These are phyloP conservation scores for Macrobrachium nipponense DNA, from an alignment of 1,140 invertebrate species.

Conservation along the genomic window DNA sequence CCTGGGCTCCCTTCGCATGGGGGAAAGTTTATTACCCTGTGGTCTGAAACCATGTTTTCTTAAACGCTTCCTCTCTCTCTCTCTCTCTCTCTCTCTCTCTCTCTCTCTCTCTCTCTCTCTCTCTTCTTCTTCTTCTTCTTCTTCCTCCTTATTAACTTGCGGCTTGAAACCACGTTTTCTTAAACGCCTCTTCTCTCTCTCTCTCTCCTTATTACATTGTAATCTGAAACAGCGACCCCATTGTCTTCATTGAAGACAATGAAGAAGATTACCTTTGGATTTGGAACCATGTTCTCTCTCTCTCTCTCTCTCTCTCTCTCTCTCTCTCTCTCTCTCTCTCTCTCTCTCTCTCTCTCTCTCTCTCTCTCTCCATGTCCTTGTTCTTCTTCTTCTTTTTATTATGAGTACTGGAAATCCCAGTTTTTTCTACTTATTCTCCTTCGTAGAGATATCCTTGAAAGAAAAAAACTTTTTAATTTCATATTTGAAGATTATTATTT, in stretches of 20 bases:
- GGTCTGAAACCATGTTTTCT: too few species aligned
- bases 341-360: slow-evolving; percentile 33
- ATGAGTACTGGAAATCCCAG: neutral
- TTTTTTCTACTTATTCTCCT: neutral
- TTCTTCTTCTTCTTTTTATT: neutral
- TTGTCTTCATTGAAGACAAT: too few species aligned
- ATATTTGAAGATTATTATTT: too few species aligned
- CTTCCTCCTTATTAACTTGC: neutral
- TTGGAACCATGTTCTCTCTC: neutral
- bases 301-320: slow-evolving; percentile 13
- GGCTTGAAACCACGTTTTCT: neutral
- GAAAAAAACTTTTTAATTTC: too few species aligned
- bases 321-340: slow-evolving; percentile 25
- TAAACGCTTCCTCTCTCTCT: neutral
- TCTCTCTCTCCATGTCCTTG: slow-evolving; percentile 24
- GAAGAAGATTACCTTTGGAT: too few species aligned
- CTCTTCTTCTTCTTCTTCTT: neutral
- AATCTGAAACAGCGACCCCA: too few species aligned
- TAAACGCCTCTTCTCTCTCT: neutral
- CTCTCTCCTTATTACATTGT: neutral
- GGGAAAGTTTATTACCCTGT: too few species aligned
- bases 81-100: neutral
- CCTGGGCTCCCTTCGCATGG: neutral
- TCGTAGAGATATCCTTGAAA: too few species aligned
- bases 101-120: neutral